These are phyloP conservation scores for Drosophila stalkeri DNA, from an alignment of 2,888 invertebrate species.

Conservation along the genomic window DNA sequence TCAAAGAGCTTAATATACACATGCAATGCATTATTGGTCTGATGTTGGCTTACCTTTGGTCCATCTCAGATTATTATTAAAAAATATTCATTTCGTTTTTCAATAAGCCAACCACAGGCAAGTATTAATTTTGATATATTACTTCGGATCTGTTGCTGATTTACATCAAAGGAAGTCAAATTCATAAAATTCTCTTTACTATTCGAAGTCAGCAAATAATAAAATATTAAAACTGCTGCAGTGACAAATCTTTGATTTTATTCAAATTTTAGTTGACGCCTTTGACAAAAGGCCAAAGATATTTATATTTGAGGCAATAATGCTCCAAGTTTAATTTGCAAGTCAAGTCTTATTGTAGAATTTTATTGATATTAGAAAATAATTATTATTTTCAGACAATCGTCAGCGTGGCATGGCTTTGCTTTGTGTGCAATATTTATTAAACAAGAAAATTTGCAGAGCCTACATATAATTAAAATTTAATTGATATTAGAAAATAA, in stretches of 20 bases:
- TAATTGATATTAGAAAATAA: too few species aligned
- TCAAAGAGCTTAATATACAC: neutral
- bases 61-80: neutral
- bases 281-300: neutral
- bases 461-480: too few species aligned
- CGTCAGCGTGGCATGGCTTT: too few species aligned
- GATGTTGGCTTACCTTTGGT: neutral
- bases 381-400: neutral
- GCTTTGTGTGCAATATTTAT: neutral
- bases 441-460: too few species aligned
- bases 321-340: neutral
- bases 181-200: neutral
- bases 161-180: neutral
- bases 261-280: neutral
- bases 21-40: neutral
- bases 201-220: too few species aligned
- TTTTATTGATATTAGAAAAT: conserved; percentile 3
- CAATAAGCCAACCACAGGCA: neutral
- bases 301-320: neutral
- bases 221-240: neutral
- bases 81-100: neutral
- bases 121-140: neutral
- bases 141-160: neutral
- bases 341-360: neutral
- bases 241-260: neutral